Evolutionary conservation across 1,140 invertebrate species (phyloP).

Genomic region (Tetramorium alpestre): DNA sequence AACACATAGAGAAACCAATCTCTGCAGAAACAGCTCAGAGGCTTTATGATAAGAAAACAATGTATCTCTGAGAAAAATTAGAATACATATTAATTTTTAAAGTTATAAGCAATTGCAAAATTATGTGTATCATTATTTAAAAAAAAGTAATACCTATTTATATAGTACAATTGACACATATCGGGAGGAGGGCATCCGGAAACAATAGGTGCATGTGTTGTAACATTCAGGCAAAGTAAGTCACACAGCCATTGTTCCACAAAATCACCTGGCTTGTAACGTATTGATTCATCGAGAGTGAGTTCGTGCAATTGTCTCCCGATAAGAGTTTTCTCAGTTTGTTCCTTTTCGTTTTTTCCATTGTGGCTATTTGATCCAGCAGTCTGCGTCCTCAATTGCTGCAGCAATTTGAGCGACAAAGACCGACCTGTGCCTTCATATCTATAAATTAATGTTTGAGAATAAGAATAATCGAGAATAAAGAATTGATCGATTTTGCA

Average conservation of each 20-base stretch:
- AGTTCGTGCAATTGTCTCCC: constrained; percentile 86
- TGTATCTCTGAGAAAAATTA: constrained; percentile 90
- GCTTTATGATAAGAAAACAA: constrained; percentile 99
- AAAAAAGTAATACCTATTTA: constrained; percentile 87
- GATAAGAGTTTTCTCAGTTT: constrained; percentile 82
- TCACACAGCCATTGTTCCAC: constrained; percentile 97
- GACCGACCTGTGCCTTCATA: constrained; percentile 99
- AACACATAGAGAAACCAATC: constrained; percentile 97
- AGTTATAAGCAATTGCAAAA: constrained; percentile 9
- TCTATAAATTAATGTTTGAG: constrained; percentile 78
- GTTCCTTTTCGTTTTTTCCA: constrained; percentile 82
- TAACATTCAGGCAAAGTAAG: constrained; percentile 96
- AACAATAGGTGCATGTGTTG: constrained; percentile 88
- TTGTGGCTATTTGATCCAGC: constrained; percentile 81
- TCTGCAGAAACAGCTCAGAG: constrained; percentile 97
- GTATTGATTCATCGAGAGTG: constrained; percentile 97
- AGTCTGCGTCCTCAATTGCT: constrained; percentile 92
- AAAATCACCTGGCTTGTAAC: constrained; percentile 95
- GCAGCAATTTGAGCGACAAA: constrained; percentile 97
- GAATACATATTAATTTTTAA: constrained; percentile 15
- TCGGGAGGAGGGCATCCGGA: constrained; percentile 95
- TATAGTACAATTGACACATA: constrained; percentile 95
- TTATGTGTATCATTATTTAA: not conserved
- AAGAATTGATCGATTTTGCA: not conserved
- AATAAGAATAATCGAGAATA: not conserved